Base-by-base conservation (phyloP, 1,140 invertebrate genomes). In the Capitella teleta region DNA sequence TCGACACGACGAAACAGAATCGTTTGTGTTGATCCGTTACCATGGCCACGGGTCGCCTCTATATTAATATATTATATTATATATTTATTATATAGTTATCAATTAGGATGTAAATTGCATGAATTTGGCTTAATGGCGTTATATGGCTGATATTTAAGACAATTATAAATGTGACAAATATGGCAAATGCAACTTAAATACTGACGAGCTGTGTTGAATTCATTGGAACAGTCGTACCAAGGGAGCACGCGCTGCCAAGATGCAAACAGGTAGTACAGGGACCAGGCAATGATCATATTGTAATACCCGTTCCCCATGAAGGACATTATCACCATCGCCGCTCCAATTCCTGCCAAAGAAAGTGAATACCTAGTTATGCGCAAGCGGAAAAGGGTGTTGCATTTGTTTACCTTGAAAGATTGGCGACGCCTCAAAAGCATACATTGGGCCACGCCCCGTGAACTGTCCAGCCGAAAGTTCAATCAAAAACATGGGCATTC, bases 241-340 rank as follows among this genome's bases (percentile, higher is more conserved):
- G 76, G 74, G 5, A 77, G 57, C 23, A 54, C 54, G 2, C 53
- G 47, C 6, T 60, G 63, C 49, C 72, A 71, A 3, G 69, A 71
- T 4, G 62, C 51, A 30, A 59, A 55, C n/a, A 74, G 52, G 51
- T 69, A 75, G 48, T 64, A 68, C 19, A 75, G 36, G 8, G 62
- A 57, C 49, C 71, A 70, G 1, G 67, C 59, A 28, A 74, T 66
- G 18, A 75, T 61, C 6, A 74, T 69, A 51, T 73, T 75, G 51
- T 74, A 75, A 50, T 75, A 74, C 8, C 68, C 74, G 76, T 83
- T 83, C n/a, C 87, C 84, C 45, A 87, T 77, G 56, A 80, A 80
- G 30, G 85, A 86, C 3, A 87, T 81, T 26, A 86, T 79, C 32
- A 87, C 82, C 84, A 87, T 87, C 51, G 82, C 84, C 56, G 83